Conservation (phyloP, 2,797 vertebrate species). For the Tenualosa thibaudeaui region DNA sequence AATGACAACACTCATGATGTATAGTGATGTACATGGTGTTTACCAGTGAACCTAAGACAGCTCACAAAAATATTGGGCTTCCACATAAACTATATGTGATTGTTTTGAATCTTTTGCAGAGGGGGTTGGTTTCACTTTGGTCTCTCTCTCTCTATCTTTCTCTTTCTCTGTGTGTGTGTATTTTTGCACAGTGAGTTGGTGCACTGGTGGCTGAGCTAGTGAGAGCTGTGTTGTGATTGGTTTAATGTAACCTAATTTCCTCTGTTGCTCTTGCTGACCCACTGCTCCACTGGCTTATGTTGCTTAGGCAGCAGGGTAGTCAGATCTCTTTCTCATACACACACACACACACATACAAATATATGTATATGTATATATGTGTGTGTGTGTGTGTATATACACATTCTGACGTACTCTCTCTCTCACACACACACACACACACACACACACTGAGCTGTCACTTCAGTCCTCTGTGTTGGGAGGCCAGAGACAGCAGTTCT, state of each 20-base stretch:
- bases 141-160: no score
- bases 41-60: neutral
- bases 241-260: constrained; percentile 39
- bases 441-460: constrained; percentile 39
- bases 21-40: no score
- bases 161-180: neutral
- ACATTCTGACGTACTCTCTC: no score
- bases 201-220: neutral
- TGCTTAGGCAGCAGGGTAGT: constrained; percentile 10
- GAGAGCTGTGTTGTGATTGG: neutral
- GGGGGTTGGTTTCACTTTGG: neutral
- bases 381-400: no score
- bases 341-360: constrained; percentile 4
- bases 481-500: neutral
- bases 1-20: neutral
- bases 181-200: neutral
- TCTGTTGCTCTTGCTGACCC: constrained; percentile 36
- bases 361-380: no score
- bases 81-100: neutral
- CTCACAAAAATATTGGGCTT: no score
- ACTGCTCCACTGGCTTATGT: constrained; percentile 39
- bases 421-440: constrained; percentile 18
- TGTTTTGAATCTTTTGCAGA: neutral
- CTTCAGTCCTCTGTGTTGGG: neutral
- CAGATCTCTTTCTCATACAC: constrained; percentile 52